These are phyloP conservation scores for Phalacrocorax carbo DNA, from an alignment of 2,113 vertebrate species.

Conservation along the genomic window DNA sequence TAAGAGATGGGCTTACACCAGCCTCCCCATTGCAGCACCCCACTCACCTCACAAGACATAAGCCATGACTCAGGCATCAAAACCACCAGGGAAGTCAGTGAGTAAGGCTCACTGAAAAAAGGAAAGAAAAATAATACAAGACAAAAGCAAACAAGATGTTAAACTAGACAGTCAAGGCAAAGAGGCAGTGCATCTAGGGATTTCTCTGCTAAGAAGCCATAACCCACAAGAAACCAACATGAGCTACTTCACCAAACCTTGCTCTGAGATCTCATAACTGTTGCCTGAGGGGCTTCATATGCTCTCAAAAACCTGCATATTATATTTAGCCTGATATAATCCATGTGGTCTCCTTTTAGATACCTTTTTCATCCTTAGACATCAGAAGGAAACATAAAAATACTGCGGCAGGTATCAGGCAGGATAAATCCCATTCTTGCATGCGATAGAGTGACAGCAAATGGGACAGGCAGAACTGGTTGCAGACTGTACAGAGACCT, in stretches of 20 bases:
- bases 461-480: neutral
- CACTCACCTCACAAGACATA: neutral
- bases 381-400: neutral
- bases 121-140: neutral
- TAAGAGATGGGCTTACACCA: neutral
- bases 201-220: neutral
- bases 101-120: neutral
- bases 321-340: neutral
- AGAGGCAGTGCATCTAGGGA: neutral
- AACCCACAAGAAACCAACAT: neutral
- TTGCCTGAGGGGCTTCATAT: neutral
- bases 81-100: neutral
- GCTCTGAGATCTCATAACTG: rapidly evolving
- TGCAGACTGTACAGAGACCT: neutral
- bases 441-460: neutral
- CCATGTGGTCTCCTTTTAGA: neutral
- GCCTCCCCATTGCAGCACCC: neutral
- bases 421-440: neutral
- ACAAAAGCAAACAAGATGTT: neutral
- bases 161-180: neutral
- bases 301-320: neutral
- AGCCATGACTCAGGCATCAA: neutral
- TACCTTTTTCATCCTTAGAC: neutral
- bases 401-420: neutral
- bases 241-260: neutral